Conservation (phyloP, 1,140 invertebrate species). For the Pseudomyrmex concolor region DNA sequence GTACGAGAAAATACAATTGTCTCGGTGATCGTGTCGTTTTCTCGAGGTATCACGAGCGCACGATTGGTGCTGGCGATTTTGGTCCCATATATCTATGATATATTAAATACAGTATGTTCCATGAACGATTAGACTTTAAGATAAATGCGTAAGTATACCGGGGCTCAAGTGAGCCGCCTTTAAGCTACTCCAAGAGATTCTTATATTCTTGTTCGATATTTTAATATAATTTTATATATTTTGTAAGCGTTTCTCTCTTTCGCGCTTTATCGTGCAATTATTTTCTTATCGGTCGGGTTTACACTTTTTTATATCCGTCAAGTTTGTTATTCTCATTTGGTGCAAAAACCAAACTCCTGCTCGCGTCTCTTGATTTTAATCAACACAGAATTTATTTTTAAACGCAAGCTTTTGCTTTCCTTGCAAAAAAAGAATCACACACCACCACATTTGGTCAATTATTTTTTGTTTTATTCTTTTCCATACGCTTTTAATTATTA, state of each 20-base stretch:
- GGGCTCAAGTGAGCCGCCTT: constrained; percentile 79
- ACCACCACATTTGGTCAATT: not conserved
- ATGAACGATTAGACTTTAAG: constrained; percentile 89
- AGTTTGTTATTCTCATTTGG: constrained; percentile 2
- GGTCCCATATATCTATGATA: constrained; percentile 98
- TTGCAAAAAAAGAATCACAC: too few species aligned
- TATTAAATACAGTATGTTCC: constrained; percentile 96
- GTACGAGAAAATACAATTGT: not conserved
- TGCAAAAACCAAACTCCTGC: not conserved
- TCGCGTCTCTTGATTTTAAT: not conserved
- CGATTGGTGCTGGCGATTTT: constrained; percentile 89
- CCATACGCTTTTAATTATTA: too few species aligned
- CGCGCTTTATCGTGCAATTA: not conserved
- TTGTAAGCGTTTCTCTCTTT: not conserved
- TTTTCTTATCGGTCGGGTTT: not conserved
- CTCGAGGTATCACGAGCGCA: constrained; percentile 68
- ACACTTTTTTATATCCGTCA: not conserved
- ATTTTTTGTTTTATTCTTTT: not conserved
- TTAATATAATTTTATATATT: not conserved
- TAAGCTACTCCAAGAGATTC: constrained; percentile 69
- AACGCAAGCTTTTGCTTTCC: not conserved
- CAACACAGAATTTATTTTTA: not conserved
- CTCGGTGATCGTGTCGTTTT: constrained; percentile 60
- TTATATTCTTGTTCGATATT: not conserved
- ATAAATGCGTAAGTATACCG: constrained; percentile 53